Evolutionary conservation across 2,888 invertebrate genomes (phyloP).

Genomic region (Sarcophaga rosellei): DNA sequence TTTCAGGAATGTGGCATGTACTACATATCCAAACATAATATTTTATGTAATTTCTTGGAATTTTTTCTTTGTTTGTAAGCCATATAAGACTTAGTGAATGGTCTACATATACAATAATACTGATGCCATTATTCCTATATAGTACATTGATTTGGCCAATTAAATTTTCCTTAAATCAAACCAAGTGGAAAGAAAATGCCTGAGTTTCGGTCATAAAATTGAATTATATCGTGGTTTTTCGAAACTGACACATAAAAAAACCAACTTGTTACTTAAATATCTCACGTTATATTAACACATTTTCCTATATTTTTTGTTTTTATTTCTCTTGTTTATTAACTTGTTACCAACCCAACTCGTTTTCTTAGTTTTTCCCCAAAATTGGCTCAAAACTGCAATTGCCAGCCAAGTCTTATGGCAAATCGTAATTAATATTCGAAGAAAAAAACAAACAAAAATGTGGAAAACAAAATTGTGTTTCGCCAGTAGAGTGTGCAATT

Average conservation of each 20-base stretch:
- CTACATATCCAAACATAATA: too few relatives aligned
- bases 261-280: conserved; percentile 56
- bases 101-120: too few relatives aligned
- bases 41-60: too few relatives aligned
- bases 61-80: too few relatives aligned
- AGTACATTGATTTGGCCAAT: too few relatives aligned
- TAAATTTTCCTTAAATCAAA: too few relatives aligned
- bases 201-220: neutral
- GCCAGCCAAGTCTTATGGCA: neutral
- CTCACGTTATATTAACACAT: conserved; percentile 75
- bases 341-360: neutral
- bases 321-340: neutral
- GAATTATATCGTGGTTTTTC: neutral
- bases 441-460: neutral
- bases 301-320: conserved; percentile 69
- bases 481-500: conserved; percentile 21
- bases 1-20: too few relatives aligned
- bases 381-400: neutral
- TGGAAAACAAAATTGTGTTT: neutral
- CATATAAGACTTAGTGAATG: too few relatives aligned
- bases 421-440: neutral
- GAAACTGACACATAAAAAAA: conserved; percentile 5
- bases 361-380: conserved; percentile 48
- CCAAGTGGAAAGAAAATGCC: neutral
- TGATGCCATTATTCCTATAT: too few relatives aligned